Conservation (phyloP, 1,140 invertebrate species). For the Stegodyphus mimosarum region DNA sequence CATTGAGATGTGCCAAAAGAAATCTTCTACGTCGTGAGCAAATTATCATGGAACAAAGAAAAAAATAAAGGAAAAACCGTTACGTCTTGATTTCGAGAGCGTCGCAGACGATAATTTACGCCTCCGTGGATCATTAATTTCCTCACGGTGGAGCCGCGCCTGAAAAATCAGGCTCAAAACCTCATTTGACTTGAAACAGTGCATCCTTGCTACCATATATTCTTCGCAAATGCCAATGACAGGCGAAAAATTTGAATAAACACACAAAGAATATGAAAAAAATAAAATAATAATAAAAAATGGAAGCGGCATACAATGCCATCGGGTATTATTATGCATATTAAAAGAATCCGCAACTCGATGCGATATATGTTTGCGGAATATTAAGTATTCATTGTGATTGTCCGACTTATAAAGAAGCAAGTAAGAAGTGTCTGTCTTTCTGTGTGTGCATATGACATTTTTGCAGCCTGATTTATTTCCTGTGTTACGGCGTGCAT, state of each 20-base stretch:
- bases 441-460: neutral
- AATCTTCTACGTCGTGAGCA: too few species aligned
- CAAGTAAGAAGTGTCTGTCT: neutral
- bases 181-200: too few species aligned
- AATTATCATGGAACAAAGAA: too few species aligned
- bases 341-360: neutral
- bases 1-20: too few species aligned
- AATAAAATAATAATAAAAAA: too few species aligned
- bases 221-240: conserved; percentile 24
- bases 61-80: too few species aligned
- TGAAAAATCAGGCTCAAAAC: too few species aligned
- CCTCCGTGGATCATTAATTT: too few species aligned
- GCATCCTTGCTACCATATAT: neutral
- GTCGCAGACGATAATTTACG: too few species aligned
- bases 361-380: neutral
- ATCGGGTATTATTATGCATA: conserved; percentile 29
- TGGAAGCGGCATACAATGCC: conserved; percentile 11
- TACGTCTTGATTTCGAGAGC: too few species aligned
- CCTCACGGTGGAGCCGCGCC: too few species aligned
- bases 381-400: conserved; percentile 29
- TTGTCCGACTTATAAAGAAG: neutral
- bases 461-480: neutral
- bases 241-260: conserved; percentile 10
- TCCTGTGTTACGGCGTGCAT: neutral
- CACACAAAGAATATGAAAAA: neutral